phyloP scores from a whole-genome alignment of 2,113 vertebrate genomes.

The Scophthalmus maximus region DNA sequence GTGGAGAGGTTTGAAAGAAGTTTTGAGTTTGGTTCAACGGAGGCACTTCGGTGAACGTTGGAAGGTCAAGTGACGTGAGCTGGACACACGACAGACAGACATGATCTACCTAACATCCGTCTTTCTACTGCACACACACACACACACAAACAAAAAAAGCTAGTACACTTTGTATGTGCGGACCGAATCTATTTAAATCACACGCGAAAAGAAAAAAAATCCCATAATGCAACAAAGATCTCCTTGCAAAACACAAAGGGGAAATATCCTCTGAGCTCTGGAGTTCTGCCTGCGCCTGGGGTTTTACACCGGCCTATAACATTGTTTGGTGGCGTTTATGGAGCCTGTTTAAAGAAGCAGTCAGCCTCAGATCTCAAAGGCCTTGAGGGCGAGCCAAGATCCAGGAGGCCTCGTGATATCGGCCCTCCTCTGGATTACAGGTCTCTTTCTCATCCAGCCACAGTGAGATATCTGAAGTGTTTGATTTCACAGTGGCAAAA shows the following conservation, averaged over 20 bases:
- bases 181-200: no score
- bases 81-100: conserved; percentile 26
- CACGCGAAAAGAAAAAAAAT: no score
- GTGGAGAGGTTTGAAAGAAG: conserved; percentile 3
- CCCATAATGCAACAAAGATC: conserved; percentile 44
- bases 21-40: conserved; percentile 6
- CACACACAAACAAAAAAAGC: not conserved
- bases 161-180: not conserved
- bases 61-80: conserved; percentile 40
- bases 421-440: not conserved
- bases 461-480: not conserved
- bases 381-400: conserved; percentile 49
- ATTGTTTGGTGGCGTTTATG: conserved; percentile 70
- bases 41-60: conserved; percentile 8
- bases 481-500: not conserved
- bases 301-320: conserved; percentile 51
- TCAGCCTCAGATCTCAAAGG: conserved; percentile 47
- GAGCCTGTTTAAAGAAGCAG: conserved; percentile 57
- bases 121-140: not conserved
- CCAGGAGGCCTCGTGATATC: conserved; percentile 36
- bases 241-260: conserved; percentile 54
- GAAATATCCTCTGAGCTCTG: conserved; percentile 43
- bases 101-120: conserved; percentile 19
- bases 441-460: conserved; percentile 2
- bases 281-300: conserved; percentile 25